Base-by-base conservation (phyloP, 2,113 vertebrate species). In the Mustela lutreola region DNA sequence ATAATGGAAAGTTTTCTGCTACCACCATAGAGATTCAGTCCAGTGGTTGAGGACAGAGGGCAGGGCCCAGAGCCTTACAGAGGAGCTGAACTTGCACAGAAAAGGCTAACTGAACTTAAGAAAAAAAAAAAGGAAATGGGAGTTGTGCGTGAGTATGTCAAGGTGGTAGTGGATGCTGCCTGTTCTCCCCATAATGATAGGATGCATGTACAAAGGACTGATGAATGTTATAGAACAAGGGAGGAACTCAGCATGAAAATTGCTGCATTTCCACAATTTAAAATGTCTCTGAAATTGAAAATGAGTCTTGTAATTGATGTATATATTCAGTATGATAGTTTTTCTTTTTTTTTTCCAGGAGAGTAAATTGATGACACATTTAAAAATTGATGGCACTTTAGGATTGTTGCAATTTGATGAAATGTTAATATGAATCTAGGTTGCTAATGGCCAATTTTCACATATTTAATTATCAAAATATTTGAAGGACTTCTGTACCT, bases 281-380 rank as follows among this genome's bases (percentile, higher is more conserved):
- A 78, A 62, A 89, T 88, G 63, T 89, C 93, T 96, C 60, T 82
- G 89, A 96, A 95, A 95, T 81, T 96, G 90, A 94, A 95, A 96
- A 56, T 2, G 2, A 93, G 50, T 70, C 56, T 90, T 95, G 83
- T 92, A 95, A 92, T 92, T 96, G 85, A 86, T 85, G n/a, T 76
- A 24, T 89, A 81, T 76, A 84, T 93, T 98, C 95, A 97, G 56
- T 78, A 7, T 76, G 80, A 84, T 78, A n/a, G 26, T 75, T 95
- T 82, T 95, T 83, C n/a, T 86, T 89, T 50, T 50, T 42, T 60
- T 48, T 21, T 11, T 16, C 7, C 63, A 36, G 71, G 45, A 86
- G 36, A 94, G 19, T 50, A 92, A 95, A 95, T 83, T 97, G 89
- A 88, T 95, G 80, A 76, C 58, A 91, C 82, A 42, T 84, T 92